Conservation (phyloP, 2,113 vertebrate species). For the Ascaphus truei region DNA sequence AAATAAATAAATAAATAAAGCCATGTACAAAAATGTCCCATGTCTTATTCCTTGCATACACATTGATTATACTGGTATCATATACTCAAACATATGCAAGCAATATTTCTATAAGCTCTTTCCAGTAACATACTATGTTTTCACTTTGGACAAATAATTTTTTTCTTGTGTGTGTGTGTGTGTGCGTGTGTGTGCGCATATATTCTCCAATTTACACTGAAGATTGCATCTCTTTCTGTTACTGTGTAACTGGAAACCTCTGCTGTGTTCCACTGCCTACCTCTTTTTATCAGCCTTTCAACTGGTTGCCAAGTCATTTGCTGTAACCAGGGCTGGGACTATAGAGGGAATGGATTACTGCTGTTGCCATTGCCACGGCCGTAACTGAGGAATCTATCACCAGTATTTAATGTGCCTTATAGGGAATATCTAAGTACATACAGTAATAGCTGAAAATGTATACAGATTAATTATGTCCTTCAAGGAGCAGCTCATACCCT, state of each 20-base stretch:
- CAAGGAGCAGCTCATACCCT: slow-evolving; percentile 17
- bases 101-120: too few species aligned
- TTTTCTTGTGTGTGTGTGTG: too few species aligned
- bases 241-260: slow-evolving; percentile 35
- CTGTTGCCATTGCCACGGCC: slow-evolving; percentile 40
- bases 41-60: too few species aligned
- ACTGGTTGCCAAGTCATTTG: slow-evolving; percentile 45
- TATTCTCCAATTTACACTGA: background rate
- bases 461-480: slow-evolving; percentile 23
- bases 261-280: slow-evolving; percentile 25
- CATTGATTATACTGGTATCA: too few species aligned
- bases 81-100: too few species aligned
- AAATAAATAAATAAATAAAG: too few species aligned
- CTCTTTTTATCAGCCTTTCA: slow-evolving; percentile 38
- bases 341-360: slow-evolving; percentile 40
- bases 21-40: too few species aligned
- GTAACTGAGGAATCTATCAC: slow-evolving; percentile 38
- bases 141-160: too few species aligned
- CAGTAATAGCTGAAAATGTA: slow-evolving; percentile 11
- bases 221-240: background rate
- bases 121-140: too few species aligned
- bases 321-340: slow-evolving; percentile 42
- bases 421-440: slow-evolving; percentile 35
- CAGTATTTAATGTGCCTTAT: slow-evolving; percentile 31
- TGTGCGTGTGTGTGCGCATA: too few species aligned